phyloP scores from a whole-genome alignment of 2,797 vertebrate species.

The Varecia variegata region DNA sequence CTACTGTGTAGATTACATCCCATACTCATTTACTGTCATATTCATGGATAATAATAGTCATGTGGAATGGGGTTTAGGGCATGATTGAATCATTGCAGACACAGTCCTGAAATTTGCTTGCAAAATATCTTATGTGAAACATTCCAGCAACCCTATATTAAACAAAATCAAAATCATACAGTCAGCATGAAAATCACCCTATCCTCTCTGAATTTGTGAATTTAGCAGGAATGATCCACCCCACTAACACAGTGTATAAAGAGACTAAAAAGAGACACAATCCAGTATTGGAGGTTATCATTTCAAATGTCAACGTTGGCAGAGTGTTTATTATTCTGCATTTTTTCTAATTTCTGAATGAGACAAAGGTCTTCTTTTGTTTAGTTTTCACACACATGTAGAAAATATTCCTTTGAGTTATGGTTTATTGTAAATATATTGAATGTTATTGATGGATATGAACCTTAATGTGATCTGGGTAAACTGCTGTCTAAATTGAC shows the following conservation, averaged over 20 bases:
- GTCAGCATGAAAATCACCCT: background rate
- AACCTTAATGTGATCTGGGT: slow-evolving; percentile 27
- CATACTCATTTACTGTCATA: background rate
- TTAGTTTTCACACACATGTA: background rate
- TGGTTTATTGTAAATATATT: slow-evolving; percentile 28
- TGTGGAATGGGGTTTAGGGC: background rate
- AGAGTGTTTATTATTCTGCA: background rate
- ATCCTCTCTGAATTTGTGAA: background rate
- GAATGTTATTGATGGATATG: slow-evolving; percentile 41
- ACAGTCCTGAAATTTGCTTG: background rate
- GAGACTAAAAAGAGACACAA: background rate
- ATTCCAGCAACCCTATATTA: background rate
- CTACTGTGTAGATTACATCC: background rate
- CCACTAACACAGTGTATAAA: background rate
- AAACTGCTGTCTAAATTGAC: slow-evolving; percentile 27
- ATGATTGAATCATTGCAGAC: background rate
- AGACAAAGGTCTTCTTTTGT: background rate
- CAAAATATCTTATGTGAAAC: background rate
- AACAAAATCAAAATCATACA: background rate
- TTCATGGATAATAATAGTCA: background rate
- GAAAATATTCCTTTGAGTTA: background rate
- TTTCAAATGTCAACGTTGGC: background rate
- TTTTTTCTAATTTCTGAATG: background rate
- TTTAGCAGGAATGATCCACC: background rate
- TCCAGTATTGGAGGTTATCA: background rate